Conservation (phyloP, 2,113 vertebrate species). For the Elephas maximus region DNA sequence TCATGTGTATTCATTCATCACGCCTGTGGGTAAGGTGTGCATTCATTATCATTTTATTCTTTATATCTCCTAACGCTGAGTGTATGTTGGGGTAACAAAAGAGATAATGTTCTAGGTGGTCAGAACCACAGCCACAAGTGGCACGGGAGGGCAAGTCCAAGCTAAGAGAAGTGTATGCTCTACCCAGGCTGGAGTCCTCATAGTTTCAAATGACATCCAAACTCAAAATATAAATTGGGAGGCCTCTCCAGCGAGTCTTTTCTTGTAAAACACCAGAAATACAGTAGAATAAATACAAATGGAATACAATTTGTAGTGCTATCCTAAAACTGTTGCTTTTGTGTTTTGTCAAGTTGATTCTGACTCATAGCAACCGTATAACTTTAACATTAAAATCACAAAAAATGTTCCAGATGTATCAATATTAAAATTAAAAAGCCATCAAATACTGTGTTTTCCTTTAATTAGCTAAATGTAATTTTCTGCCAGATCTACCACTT, state of each 20-base stretch:
- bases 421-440: slow-evolving; percentile 32
- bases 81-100: not conserved
- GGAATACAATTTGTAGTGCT: not conserved
- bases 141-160: not conserved
- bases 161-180: not conserved
- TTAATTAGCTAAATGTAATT: not conserved
- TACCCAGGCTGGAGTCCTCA: not conserved
- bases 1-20: not conserved
- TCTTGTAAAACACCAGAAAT: slow-evolving; percentile 23
- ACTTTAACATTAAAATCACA: slow-evolving; percentile 21
- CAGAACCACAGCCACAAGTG: not conserved
- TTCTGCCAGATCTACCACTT: not conserved
- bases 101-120: not conserved
- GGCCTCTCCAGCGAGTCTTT: not conserved
- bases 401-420: not conserved
- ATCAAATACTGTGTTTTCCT: not conserved
- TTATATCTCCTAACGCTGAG: not conserved
- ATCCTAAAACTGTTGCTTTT: slow-evolving; percentile 13
- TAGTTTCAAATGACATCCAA: not conserved
- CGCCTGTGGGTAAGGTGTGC: not conserved
- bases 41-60: not conserved
- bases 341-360: not conserved
- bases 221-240: not conserved
- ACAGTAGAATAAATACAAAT: not conserved
- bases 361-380: not conserved